Evolutionary conservation across 2,888 invertebrate genomes (phyloP).

Genomic region (Lapara coniferarum): DNA sequence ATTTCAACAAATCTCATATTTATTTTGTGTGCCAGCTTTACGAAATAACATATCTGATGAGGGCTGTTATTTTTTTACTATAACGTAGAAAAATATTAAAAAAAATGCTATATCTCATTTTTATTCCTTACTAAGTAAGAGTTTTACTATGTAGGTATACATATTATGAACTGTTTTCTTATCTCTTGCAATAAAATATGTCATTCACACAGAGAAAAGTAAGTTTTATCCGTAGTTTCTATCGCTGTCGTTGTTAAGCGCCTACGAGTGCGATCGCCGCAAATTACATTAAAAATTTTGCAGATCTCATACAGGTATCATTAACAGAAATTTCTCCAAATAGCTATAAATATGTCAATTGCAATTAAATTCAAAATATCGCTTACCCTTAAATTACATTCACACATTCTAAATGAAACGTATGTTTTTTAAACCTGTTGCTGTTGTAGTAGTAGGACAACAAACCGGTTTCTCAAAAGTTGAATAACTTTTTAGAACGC

Average conservation of each 20-base stretch:
- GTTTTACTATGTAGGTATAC: neutral
- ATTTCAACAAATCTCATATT: neutral
- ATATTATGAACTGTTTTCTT: slow-evolving; percentile 10
- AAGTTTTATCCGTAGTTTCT: neutral
- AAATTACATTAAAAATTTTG: neutral
- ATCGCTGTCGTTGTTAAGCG: neutral
- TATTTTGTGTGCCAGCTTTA: neutral
- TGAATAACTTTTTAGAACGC: slow-evolving; percentile 21
- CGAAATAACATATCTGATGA: neutral
- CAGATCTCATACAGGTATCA: neutral
- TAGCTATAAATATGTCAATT: neutral
- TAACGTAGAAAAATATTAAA: neutral
- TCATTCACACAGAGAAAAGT: slow-evolving; percentile 13
- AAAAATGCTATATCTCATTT: neutral
- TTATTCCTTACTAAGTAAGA: neutral
- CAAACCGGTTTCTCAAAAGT: slow-evolving; percentile 21
- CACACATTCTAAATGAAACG: neutral
- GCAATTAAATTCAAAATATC: neutral
- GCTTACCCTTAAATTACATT: neutral
- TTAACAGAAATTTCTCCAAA: neutral
- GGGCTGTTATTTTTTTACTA: neutral
- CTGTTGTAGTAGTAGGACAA: slow-evolving; percentile 16
- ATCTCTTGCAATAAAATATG: slow-evolving; percentile 14
- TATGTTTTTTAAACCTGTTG: slow-evolving; percentile 19
- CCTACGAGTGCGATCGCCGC: neutral